Conservation (phyloP, 2,113 vertebrate species). For the Anser brachyrhynchus region DNA sequence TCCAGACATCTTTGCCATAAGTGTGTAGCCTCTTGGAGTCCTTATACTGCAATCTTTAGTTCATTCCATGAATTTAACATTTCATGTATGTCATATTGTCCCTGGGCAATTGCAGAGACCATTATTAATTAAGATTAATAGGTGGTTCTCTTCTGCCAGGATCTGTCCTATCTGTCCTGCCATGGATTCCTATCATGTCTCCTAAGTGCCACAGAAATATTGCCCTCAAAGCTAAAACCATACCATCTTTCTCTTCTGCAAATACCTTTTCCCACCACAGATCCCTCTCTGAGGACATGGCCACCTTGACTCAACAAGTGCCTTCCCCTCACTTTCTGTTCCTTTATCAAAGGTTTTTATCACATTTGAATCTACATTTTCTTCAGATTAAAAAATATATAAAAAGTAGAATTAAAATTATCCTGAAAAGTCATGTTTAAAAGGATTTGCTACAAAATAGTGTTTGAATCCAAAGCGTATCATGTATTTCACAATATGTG, state of each 20-base stretch:
- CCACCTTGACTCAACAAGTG: accelerated
- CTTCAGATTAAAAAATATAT: no score
- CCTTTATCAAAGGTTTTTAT: background rate
- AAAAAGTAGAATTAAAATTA: background rate
- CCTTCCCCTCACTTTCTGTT: background rate
- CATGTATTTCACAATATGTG: background rate
- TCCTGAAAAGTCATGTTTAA: background rate
- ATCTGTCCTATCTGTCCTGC: background rate
- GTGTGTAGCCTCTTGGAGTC: background rate
- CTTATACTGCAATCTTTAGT: background rate
- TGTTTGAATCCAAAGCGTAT: background rate
- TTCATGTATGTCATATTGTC: background rate
- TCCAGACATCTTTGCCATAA: background rate
- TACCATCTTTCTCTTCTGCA: background rate
- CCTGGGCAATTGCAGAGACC: background rate
- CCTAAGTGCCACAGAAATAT: background rate
- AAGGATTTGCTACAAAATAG: background rate
- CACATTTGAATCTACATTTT: background rate
- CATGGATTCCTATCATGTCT: no score
- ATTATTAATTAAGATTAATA: background rate
- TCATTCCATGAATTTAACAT: background rate
- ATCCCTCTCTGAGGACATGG: background rate
- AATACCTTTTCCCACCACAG: background rate
- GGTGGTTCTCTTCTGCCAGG: background rate
- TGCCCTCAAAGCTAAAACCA: background rate